Percentiles rank a stretch among this genome's conserved stretches.
Evolutionary conservation across 2,888 invertebrate species (phyloP).

Genomic region (Archips xylosteana): DNA sequence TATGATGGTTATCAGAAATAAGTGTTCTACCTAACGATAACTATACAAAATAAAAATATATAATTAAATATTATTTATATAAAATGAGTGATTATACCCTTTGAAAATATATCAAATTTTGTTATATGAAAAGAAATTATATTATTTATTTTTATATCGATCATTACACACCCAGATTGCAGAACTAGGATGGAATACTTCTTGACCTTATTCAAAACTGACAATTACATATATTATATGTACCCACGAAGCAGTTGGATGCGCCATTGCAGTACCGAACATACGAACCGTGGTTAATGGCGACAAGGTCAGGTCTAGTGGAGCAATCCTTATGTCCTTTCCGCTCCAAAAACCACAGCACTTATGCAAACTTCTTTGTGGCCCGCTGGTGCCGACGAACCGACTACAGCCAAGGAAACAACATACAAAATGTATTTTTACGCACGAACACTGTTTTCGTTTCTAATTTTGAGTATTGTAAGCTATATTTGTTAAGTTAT

Average conservation of each 20-base stretch:
- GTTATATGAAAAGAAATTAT: too few species aligned
- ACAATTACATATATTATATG: too few species aligned
- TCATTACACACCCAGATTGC: too few species aligned
- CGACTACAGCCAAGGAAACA: not conserved
- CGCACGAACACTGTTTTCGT: not conserved
- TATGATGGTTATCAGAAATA: too few species aligned
- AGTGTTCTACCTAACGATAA: too few species aligned
- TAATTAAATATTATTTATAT: too few species aligned
- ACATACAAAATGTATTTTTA: not conserved
- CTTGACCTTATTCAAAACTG: too few species aligned
- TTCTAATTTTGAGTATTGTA: not conserved
- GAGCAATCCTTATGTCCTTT: constrained; percentile 74
- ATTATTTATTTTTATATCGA: too few species aligned
- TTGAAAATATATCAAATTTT: too few species aligned
- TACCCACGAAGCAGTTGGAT: not conserved
- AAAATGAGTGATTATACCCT: too few species aligned
- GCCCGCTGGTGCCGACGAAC: not conserved
- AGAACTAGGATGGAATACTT: too few species aligned
- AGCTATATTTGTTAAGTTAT: not conserved
- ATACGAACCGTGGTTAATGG: constrained; percentile 38
- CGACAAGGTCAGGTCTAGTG: constrained; percentile 74
- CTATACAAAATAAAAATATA: too few species aligned
- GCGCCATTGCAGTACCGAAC: not conserved
- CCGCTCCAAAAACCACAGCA: constrained; percentile 79
- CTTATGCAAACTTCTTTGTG: constrained; percentile 71